Evolutionary conservation across 2,888 invertebrate genomes (phyloP).

Genomic region (Entomobrya proxima): DNA sequence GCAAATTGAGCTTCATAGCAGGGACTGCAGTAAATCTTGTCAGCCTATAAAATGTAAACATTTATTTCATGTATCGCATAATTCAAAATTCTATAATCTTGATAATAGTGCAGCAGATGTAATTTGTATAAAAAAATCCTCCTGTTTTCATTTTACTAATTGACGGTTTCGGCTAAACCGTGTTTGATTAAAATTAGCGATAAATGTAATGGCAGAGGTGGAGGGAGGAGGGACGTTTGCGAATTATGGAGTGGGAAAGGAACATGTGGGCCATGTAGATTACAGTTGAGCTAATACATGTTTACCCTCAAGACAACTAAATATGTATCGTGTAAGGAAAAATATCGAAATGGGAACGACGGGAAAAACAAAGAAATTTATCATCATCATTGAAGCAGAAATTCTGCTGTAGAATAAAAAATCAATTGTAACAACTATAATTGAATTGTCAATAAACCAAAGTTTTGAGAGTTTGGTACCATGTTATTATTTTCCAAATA

Average conservation of each 20-base stretch:
- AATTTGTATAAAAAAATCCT: constrained; percentile 25
- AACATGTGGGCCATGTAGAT: constrained; percentile 29
- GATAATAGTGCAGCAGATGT: constrained; percentile 22
- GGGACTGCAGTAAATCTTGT: constrained; percentile 99
- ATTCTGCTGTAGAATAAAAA: too few relatives aligned
- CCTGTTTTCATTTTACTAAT: neutral
- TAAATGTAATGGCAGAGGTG: constrained; percentile 22
- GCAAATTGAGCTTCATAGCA: constrained; percentile 99
- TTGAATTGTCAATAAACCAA: constrained; percentile 39
- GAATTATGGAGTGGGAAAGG: constrained; percentile 31
- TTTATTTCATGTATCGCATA: neutral
- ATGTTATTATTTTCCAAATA: neutral
- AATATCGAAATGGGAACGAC: neutral
- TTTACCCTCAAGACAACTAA: neutral
- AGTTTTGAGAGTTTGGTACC: neutral
- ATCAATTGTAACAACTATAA: constrained; percentile 29
- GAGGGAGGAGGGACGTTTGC: constrained; percentile 6
- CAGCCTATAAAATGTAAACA: constrained; percentile 80
- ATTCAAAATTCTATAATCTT: constrained; percentile 12
- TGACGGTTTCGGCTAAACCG: constrained; percentile 23
- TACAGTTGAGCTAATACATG: neutral
- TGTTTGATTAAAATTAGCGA: constrained; percentile 42
- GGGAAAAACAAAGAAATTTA: constrained; percentile 33
- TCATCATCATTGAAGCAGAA: too few relatives aligned
- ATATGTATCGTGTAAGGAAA: neutral